A percentile compares a stretch with the other conserved stretches of the same genome.
Evolutionary conservation across 2,113 vertebrate genomes (phyloP).

Genomic region (Alexandromys fortis): DNA sequence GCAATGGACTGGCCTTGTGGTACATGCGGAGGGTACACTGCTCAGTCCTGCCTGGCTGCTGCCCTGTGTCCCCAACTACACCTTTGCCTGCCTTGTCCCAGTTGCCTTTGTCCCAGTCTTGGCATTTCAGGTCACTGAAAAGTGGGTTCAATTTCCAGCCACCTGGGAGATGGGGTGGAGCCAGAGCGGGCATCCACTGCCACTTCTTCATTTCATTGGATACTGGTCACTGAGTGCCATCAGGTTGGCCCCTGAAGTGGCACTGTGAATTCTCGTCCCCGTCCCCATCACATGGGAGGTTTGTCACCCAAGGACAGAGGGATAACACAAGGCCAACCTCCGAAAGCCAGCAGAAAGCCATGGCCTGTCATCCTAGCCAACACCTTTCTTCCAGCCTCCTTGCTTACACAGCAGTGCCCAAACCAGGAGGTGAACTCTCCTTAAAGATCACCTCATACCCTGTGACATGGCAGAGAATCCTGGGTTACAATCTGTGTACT

Average conservation of each 20-base stretch:
- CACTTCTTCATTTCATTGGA: not conserved
- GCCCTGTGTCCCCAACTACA: not conserved
- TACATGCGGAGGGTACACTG: not conserved
- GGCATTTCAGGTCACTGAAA: not conserved
- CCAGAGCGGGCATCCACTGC: not conserved
- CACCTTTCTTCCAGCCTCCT: not conserved
- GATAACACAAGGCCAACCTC: not conserved
- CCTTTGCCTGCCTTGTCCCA: not conserved
- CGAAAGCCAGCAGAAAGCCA: not conserved
- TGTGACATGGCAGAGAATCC: too few species aligned
- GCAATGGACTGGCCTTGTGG: not conserved
- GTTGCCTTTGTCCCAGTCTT: not conserved
- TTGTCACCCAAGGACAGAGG: not conserved
- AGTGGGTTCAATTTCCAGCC: not conserved
- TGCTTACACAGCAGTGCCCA: not conserved
- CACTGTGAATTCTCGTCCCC: not conserved
- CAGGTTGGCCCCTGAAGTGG: not conserved
- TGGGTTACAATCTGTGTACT: not conserved
- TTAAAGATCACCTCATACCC: not conserved
- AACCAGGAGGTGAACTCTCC: not conserved
- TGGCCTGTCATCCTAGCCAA: not conserved
- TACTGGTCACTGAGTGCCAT: not conserved
- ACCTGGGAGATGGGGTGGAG: not conserved
- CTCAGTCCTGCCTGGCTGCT: not conserved
- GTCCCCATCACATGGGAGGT: not conserved